These are phyloP conservation scores for Mongoloraphidia duomilia DNA, from an alignment of 2,888 invertebrate species.

Conservation along the genomic window DNA sequence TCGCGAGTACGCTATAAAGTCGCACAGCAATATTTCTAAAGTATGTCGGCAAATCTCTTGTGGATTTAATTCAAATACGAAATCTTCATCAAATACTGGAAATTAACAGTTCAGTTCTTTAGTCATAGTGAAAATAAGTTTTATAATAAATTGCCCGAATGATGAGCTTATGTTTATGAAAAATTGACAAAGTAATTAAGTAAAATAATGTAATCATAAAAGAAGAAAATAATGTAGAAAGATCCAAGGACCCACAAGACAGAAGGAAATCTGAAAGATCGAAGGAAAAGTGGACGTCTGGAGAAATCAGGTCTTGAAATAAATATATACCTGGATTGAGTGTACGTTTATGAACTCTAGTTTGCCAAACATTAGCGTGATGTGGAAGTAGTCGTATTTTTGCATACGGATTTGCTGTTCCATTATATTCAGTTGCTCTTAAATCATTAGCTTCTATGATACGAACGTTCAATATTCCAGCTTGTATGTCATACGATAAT, in stretches of 20 bases:
- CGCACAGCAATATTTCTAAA: constrained; percentile 46
- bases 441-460: constrained; percentile 47
- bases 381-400: constrained; percentile 46
- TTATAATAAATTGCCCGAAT: not conserved
- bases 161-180: not conserved
- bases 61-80: constrained; percentile 47
- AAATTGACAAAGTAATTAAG: not conserved
- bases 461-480: constrained; percentile 45
- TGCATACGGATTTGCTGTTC: constrained; percentile 51
- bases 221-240: no score
- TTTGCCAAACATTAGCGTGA: constrained; percentile 45
- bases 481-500: constrained; percentile 44
- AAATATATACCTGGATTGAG: constrained; percentile 39
- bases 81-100: constrained; percentile 51
- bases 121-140: no score
- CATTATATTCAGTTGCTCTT: constrained; percentile 41
- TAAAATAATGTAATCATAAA: no score
- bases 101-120: constrained; percentile 7
- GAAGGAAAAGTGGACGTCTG: no score
- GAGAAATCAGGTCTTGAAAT: no score
- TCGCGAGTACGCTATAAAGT: constrained; percentile 48
- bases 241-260: no score
- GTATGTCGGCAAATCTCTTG: constrained; percentile 35
- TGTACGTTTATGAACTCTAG: constrained; percentile 47
- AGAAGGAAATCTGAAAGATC: no score